phyloP scores from a whole-genome alignment of 2,113 vertebrate genomes.

The Sarotherodon lohbergeri region DNA sequence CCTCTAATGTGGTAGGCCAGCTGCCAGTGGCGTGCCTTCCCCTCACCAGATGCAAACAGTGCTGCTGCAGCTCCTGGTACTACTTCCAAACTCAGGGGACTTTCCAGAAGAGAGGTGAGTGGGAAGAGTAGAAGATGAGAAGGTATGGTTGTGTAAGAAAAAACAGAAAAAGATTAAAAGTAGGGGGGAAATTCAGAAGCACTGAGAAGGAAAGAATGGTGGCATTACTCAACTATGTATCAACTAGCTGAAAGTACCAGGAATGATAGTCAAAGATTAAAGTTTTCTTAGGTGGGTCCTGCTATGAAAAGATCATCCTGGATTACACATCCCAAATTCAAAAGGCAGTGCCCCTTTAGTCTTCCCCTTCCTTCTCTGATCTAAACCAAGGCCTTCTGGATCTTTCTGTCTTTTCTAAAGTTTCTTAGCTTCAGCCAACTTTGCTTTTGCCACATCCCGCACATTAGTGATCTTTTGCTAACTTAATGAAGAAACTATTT shows the following conservation, averaged over 20 bases:
- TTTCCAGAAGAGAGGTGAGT: conserved; percentile 63
- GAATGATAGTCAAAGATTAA: background rate
- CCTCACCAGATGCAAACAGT: conserved; percentile 64
- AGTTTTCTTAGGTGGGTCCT: background rate
- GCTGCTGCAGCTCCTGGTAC: conserved; percentile 43
- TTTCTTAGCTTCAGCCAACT: background rate
- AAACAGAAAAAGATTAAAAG: background rate
- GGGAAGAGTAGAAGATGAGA: background rate
- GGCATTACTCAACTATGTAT: background rate
- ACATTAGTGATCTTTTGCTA: background rate
- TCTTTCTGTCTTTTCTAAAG: background rate
- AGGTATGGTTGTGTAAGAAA: background rate
- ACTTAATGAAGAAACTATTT: background rate
- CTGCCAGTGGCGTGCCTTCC: conserved; percentile 76
- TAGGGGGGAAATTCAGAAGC: background rate
- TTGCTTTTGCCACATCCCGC: background rate
- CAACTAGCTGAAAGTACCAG: background rate
- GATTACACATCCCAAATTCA: background rate
- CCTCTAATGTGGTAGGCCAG: conserved; percentile 79
- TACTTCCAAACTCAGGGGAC: conserved; percentile 60
- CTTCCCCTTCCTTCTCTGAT: background rate
- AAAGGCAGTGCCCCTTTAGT: background rate
- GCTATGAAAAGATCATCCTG: background rate
- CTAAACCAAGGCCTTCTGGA: background rate
- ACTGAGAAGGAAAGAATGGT: background rate